Evolutionary conservation across 2,888 invertebrate genomes (phyloP).

Genomic region (Xanthia icteritia): DNA sequence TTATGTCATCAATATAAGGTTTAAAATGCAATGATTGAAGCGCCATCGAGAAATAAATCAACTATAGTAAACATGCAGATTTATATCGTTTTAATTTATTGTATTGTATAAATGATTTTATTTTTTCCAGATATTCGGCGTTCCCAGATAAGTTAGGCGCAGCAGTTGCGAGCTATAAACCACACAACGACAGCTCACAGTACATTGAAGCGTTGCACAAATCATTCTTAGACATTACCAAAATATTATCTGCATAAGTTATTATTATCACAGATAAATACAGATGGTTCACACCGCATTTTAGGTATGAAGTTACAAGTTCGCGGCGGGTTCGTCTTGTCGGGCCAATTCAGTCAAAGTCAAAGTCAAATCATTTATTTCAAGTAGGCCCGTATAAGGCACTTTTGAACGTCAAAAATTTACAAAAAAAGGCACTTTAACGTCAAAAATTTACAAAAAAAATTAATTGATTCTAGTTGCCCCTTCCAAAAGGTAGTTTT

Average conservation of each 20-base stretch:
- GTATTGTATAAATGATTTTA: neutral
- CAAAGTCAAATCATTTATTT: too few relatives aligned
- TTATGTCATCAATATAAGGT: neutral
- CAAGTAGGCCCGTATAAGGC: too few relatives aligned
- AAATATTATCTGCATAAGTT: constrained; percentile 80
- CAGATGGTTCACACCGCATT: too few relatives aligned
- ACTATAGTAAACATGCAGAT: neutral
- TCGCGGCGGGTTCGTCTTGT: too few relatives aligned
- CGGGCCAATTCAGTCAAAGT: too few relatives aligned
- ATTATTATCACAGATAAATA: neutral
- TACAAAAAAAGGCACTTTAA: too few relatives aligned
- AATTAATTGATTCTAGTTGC: too few relatives aligned
- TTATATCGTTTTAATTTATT: neutral
- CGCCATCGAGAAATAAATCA: neutral
- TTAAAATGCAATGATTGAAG: neutral
- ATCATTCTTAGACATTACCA: constrained; percentile 93
- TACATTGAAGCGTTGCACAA: constrained; percentile 93
- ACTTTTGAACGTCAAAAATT: too few relatives aligned
- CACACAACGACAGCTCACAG: constrained; percentile 92
- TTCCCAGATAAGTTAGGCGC: constrained; percentile 95
- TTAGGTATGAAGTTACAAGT: too few relatives aligned
- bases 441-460: too few relatives aligned
- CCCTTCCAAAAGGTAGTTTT: too few relatives aligned
- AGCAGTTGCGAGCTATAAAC: constrained; percentile 95
- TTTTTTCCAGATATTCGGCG: constrained; percentile 94